Conservation (phyloP, 1,140 invertebrate species). For the Atopsyche davidsoni region DNA sequence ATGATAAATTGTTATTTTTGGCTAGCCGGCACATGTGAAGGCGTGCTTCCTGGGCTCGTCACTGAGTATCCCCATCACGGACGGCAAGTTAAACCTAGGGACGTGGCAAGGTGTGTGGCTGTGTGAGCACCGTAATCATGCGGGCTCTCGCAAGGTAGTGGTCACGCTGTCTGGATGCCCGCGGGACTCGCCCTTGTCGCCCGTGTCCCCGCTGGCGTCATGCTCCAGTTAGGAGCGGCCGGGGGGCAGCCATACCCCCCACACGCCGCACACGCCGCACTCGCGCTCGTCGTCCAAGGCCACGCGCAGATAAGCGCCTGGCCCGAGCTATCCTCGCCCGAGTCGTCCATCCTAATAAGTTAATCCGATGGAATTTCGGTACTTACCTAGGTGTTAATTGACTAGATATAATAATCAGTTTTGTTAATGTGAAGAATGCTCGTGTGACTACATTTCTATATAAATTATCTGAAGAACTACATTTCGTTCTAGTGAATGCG, state of each 20-base stretch:
- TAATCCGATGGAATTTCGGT: conserved; percentile 16
- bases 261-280: conserved; percentile 40
- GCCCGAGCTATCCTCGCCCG: conserved; percentile 24
- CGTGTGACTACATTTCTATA: conserved; percentile 25
- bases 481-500: conserved; percentile 27
- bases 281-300: conserved; percentile 48
- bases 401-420: conserved; percentile 4
- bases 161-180: conserved; percentile 87
- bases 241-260: conserved; percentile 47
- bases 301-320: conserved; percentile 43
- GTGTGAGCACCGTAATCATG: conserved; percentile 94
- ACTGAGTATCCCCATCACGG: conserved; percentile 90
- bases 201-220: conserved; percentile 77
- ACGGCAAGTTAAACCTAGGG: conserved; percentile 89
- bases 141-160: conserved; percentile 85
- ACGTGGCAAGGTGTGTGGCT: conserved; percentile 98
- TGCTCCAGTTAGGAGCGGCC: conserved; percentile 76
- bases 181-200: conserved; percentile 73
- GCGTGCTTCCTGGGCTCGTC: conserved; percentile 93
- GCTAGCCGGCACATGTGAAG: conserved; percentile 94
- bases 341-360: conserved; percentile 18
- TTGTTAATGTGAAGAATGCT: conserved; percentile 21
- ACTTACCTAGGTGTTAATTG: conserved; percentile 10
- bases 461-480: conserved; percentile 4
- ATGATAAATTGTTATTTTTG: too few relatives aligned